Evolutionary conservation across 1,140 invertebrate species (phyloP).

Genomic region (Bombus cullumanus): DNA sequence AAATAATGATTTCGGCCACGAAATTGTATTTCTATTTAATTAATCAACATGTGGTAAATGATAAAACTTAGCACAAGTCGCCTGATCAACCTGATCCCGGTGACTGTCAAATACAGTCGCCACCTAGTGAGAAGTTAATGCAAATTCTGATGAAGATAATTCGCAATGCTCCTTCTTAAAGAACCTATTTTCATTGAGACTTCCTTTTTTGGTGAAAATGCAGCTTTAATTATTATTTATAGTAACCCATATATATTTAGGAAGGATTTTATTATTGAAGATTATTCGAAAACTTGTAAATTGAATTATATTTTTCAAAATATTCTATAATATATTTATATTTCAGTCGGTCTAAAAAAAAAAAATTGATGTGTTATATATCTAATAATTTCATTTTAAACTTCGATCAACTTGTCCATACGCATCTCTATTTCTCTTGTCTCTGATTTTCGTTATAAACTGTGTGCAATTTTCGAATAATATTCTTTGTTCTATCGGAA

Average conservation of each 20-base stretch:
- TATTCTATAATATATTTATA: neutral
- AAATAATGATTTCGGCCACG: constrained; percentile 46
- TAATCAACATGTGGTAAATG: constrained; percentile 77
- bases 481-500: constrained; percentile 68
- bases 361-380: neutral
- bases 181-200: neutral
- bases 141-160: constrained; percentile 31
- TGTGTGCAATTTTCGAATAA: constrained; percentile 71
- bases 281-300: neutral
- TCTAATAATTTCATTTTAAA: neutral
- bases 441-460: constrained; percentile 65
- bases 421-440: constrained; percentile 20
- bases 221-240: constrained; percentile 4
- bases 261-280: neutral
- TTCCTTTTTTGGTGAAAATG: constrained; percentile 23
- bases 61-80: constrained; percentile 71
- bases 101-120: constrained; percentile 70
- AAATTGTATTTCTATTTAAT: constrained; percentile 61
- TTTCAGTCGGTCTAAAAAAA: neutral
- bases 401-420: neutral
- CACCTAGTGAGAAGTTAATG: constrained; percentile 54
- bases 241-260: neutral
- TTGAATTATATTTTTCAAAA: neutral
- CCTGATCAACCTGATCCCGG: constrained; percentile 72
- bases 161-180: constrained; percentile 24